Base-by-base conservation (phyloP, 2,888 invertebrate species). In the Latheticus oryzae region DNA sequence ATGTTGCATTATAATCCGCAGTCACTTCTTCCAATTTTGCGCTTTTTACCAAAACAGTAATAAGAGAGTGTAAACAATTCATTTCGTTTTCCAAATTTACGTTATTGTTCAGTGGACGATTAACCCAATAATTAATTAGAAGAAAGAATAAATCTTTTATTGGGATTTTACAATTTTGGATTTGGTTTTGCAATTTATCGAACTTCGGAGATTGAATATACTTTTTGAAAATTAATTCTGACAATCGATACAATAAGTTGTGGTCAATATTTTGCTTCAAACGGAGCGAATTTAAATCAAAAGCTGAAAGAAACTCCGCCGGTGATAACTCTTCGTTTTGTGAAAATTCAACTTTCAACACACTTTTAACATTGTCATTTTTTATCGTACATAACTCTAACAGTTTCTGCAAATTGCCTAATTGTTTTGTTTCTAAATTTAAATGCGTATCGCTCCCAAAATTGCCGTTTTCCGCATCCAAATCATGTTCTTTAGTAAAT, bases 61-160 rank as follows among this genome's bases (percentile, higher is more conserved):
- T 75, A 56, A 90, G 80, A 50, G 83, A 81, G 23, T 87, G 85
- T 54, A 91, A 84, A 64, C 86, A 85, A 58, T 87, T 84, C 79
- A 92, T 86, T 65, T 91, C 85, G 23, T 83, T 79, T 67, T 80
- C 80, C 24, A 84, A 64, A 64, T 77, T 74, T 62, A 63, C 72
- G 69, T 72, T 79, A 73, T 69, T 71, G 24, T 69, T 69, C 13
- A 88, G 78, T 0, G 84, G 79, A 74, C 86, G 83, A 64, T 87
- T 85, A 65, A 90, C 83, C 85, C 92, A 86, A 71, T 87, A 90
- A 66, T 83, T 79, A 43, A 93, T 81, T n/a, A 89, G 77, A 54
- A 91, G 79, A 64, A 85, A 85, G 62, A 93, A 83, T 16, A 94
- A 80, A 71, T 88, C 87, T 67, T 84, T 84, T 24, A 88, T 82